Evolutionary conservation across 2,888 invertebrate species (phyloP).

Genomic region (Drosophila testacea): DNA sequence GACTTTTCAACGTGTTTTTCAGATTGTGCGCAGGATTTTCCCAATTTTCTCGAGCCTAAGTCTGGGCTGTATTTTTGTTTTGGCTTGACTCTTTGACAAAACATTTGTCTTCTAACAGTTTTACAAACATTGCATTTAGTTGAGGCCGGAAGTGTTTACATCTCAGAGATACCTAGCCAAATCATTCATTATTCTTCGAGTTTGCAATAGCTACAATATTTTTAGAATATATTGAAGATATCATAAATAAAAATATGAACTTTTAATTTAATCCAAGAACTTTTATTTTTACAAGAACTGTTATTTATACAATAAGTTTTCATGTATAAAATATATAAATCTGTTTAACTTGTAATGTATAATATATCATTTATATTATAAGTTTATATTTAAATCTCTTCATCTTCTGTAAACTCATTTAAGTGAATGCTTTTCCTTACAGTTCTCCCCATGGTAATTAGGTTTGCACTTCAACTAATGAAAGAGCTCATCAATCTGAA

Average conservation of each 20-base stretch:
- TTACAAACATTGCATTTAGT: conserved; percentile 13
- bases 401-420: neutral
- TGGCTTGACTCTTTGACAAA: conserved; percentile 62
- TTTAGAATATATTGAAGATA: neutral
- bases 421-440: conserved; percentile 4
- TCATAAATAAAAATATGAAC: neutral
- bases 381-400: neutral
- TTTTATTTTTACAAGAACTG: too few relatives aligned
- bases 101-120: conserved; percentile 30
- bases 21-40: conserved; percentile 67
- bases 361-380: neutral
- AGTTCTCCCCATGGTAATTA: conserved; percentile 17
- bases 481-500: conserved; percentile 39
- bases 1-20: conserved; percentile 76
- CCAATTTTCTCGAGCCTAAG: conserved; percentile 49
- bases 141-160: conserved; percentile 28
- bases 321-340: too few relatives aligned
- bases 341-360: too few relatives aligned
- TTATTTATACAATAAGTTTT: too few relatives aligned
- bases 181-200: too few relatives aligned
- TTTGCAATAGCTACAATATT: neutral
- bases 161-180: neutral
- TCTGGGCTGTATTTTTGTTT: conserved; percentile 50
- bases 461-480: conserved; percentile 62
- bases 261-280: too few relatives aligned